These are phyloP conservation scores for Heliothis virescens DNA, from an alignment of 1,140 invertebrate species.

Conservation along the genomic window DNA sequence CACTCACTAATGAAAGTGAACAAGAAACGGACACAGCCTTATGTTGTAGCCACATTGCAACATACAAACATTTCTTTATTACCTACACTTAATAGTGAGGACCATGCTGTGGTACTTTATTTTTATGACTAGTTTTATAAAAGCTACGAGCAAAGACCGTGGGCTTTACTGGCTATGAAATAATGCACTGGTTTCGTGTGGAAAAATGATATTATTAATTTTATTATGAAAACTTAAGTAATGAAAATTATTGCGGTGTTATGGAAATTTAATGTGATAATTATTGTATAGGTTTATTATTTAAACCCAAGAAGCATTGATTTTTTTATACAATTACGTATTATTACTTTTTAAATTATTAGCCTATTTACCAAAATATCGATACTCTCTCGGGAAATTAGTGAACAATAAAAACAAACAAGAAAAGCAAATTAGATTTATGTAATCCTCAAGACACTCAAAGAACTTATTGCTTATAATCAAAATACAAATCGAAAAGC, in stretches of 20 bases:
- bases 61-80: constrained; percentile 36
- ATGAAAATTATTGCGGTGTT: too few relatives aligned
- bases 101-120: constrained; percentile 7
- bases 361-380: background rate
- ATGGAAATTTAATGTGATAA: too few relatives aligned
- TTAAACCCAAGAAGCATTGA: too few relatives aligned
- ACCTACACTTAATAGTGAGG: constrained; percentile 9
- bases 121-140: constrained; percentile 15
- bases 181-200: too few relatives aligned
- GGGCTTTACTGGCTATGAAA: background rate
- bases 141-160: background rate
- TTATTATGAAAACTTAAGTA: too few relatives aligned
- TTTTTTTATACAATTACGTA: background rate
- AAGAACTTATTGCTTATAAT: constrained; percentile 40
- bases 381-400: constrained; percentile 20
- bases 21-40: constrained; percentile 49
- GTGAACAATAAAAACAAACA: constrained; percentile 27
- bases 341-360: background rate
- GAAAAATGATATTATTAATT: too few relatives aligned
- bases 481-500: constrained; percentile 35
- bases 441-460: constrained; percentile 19
- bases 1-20: constrained; percentile 62
- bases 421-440: constrained; percentile 26
- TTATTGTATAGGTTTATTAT: too few relatives aligned
- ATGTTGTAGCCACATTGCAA: constrained; percentile 30